These are phyloP conservation scores for Dromococcyx pavoninus DNA, from an alignment of 2,797 vertebrate genomes.

Conservation along the genomic window DNA sequence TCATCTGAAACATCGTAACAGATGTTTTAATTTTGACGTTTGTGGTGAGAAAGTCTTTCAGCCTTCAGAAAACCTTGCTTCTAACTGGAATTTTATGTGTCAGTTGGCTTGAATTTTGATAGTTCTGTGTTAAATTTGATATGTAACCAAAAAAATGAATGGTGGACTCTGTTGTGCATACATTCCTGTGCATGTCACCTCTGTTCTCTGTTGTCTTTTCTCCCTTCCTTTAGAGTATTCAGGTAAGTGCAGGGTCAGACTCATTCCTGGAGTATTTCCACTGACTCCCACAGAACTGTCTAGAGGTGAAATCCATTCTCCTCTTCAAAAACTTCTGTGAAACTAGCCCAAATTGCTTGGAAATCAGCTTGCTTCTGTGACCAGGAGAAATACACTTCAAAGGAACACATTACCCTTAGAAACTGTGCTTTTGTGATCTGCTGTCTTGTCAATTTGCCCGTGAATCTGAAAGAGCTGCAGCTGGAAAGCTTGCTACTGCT, in stretches of 20 bases:
- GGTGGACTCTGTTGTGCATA: fast-evolving
- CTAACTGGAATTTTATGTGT: not conserved
- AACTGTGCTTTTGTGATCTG: conserved; percentile 19
- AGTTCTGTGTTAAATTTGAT: not conserved
- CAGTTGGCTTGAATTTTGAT: not conserved
- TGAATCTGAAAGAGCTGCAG: conserved; percentile 6
- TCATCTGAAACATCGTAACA: not conserved
- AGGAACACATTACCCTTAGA: conserved; percentile 22
- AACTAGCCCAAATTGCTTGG: conserved; percentile 23
- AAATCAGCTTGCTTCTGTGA: conserved; percentile 40
- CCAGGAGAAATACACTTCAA: conserved; percentile 37
- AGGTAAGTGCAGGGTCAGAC: not conserved
- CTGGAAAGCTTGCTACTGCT: not conserved
- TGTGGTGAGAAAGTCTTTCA: not conserved
- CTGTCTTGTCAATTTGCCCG: conserved; percentile 35
- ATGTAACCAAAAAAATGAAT: not conserved
- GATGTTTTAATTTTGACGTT: not conserved
- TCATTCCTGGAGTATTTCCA: conserved; percentile 16
- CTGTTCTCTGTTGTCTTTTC: not conserved
- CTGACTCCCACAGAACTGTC: conserved; percentile 1
- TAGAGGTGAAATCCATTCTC: conserved; percentile 18
- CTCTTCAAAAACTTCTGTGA: conserved; percentile 15
- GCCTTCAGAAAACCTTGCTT: not conserved
- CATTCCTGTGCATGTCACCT: not conserved
- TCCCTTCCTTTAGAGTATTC: not conserved